A percentile compares a stretch with the other conserved stretches of the same genome.
phyloP scores from a whole-genome alignment of 2,113 vertebrate species.

The Reinhardtius hippoglossoides region DNA sequence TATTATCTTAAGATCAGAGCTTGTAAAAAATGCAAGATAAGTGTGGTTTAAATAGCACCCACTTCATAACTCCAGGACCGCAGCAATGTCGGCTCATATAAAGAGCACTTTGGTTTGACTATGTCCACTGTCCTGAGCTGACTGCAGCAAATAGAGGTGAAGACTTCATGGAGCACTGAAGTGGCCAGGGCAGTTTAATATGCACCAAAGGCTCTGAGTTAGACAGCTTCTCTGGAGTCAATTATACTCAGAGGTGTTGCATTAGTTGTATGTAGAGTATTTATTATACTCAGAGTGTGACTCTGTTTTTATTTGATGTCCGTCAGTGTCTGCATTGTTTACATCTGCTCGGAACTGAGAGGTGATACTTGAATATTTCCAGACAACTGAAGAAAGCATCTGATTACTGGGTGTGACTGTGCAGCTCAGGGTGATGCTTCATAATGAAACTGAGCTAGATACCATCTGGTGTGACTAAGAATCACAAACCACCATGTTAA shows the following conservation, averaged over 20 bases:
- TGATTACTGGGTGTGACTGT: not conserved
- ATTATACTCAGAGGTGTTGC: not conserved
- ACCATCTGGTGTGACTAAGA: not conserved
- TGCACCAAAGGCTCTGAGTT: not conserved
- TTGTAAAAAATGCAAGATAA: not conserved
- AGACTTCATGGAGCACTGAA: no score
- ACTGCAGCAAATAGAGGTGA: no score
- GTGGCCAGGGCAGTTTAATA: no score
- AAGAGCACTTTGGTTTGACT: not conserved
- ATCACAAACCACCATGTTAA: not conserved
- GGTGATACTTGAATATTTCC: slow-evolving; percentile 32
- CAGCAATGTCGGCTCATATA: not conserved
- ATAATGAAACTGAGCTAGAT: not conserved
- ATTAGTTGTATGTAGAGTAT: not conserved
- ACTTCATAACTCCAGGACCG: not conserved
- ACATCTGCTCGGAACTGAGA: not conserved
- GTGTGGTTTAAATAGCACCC: not conserved
- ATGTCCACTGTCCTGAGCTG: no score
- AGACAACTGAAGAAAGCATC: not conserved
- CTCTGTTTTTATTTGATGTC: not conserved
- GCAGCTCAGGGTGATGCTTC: not conserved
- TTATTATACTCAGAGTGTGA: slow-evolving; percentile 9
- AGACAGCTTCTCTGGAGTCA: slow-evolving; percentile 16
- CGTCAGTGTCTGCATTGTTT: not conserved
- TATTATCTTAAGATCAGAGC: not conserved